phyloP scores from a whole-genome alignment of 1,140 invertebrate species.

The Leptopilina clavipes region DNA sequence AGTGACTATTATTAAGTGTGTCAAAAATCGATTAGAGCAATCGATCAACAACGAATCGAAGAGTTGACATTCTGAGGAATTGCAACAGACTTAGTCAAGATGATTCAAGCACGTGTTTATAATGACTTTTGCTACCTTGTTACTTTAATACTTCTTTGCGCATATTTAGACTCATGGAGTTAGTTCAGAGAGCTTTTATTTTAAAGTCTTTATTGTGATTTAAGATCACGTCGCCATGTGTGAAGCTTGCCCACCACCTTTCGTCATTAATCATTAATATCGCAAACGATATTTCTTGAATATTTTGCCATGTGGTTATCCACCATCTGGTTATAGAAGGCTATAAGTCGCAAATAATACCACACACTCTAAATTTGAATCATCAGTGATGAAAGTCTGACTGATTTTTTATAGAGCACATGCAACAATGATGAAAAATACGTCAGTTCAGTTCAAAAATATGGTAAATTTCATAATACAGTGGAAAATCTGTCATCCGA shows the following conservation, averaged over 20 bases:
- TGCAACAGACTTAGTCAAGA: not conserved
- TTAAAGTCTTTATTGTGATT: not conserved
- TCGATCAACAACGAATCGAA: constrained; percentile 1
- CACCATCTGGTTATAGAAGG: not conserved
- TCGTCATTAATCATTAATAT: constrained; percentile 16
- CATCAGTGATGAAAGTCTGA: too few species aligned
- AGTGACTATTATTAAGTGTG: too few species aligned
- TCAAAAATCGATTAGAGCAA: not conserved
- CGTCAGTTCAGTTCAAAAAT: too few species aligned
- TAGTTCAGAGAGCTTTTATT: not conserved
- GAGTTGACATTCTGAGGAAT: not conserved
- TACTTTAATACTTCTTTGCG: not conserved
- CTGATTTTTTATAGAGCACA: too few species aligned
- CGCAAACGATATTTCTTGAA: constrained; percentile 13
- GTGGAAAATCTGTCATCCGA: too few species aligned
- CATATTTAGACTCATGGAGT: not conserved
- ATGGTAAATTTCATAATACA: too few species aligned
- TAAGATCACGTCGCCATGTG: constrained; percentile 18
- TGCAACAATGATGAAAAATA: too few species aligned
- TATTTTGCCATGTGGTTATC: constrained; percentile 21
- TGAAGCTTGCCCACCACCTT: constrained; percentile 21
- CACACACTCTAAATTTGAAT: too few species aligned
- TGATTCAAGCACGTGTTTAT: not conserved
- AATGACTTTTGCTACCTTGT: constrained; percentile 9
- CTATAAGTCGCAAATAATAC: not conserved